A percentile compares a stretch with the other conserved stretches of the same genome.
Evolutionary conservation across 2,888 invertebrate species (phyloP).

Genomic region (Conops quadrifasciatus): DNA sequence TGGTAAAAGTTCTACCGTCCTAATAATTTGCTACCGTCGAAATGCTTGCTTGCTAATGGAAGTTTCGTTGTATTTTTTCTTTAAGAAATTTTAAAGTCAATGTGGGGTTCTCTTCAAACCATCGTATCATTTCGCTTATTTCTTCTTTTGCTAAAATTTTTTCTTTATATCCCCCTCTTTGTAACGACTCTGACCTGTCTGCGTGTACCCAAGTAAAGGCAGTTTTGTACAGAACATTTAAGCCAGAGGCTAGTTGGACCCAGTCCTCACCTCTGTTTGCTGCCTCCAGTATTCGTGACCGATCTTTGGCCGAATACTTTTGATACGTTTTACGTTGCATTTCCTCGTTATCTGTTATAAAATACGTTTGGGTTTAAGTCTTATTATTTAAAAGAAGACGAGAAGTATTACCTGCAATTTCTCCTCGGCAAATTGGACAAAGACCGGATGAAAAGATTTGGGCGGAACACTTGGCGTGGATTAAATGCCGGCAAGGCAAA

Average conservation of each 20-base stretch:
- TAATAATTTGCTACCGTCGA: neutral
- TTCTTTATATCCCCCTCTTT: neutral
- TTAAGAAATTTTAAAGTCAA: neutral
- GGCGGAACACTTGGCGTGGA: neutral
- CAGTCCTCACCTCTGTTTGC: neutral
- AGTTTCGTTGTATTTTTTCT: neutral
- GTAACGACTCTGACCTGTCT: neutral
- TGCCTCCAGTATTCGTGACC: neutral
- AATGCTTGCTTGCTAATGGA: neutral
- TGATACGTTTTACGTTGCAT: neutral
- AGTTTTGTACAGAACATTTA: neutral
- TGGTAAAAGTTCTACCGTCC: neutral
- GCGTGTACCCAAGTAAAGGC: neutral
- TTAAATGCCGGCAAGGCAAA: neutral
- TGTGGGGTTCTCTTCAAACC: neutral
- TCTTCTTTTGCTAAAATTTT: neutral
- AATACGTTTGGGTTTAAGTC: neutral
- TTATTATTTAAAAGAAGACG: neutral
- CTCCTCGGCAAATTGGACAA: neutral
- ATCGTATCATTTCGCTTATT: neutral
- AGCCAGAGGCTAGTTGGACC: neutral
- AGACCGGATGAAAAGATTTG: neutral
- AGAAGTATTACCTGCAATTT: neutral
- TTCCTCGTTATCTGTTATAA: neutral
- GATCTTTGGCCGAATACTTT: neutral